Base-by-base conservation (phyloP, 2,797 vertebrate genomes). In the Chanos chanos region DNA sequence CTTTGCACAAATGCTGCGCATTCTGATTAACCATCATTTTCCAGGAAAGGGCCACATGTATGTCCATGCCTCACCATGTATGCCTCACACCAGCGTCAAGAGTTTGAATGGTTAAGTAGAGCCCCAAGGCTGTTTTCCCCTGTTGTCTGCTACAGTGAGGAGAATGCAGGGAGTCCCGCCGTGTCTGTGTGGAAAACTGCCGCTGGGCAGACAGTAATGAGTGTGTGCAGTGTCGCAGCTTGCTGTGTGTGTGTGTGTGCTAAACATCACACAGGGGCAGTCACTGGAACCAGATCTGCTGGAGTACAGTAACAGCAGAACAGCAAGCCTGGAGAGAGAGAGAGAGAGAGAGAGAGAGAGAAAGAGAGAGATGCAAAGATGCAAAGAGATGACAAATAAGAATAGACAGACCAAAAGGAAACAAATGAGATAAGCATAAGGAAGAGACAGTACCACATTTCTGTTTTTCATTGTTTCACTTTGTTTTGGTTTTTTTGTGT, bases 201-300 rank as follows among this genome's bases (percentile, higher is more conserved):
- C 15, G n/a, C 19, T 39, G 24, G 13, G 50, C 19, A 12, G 37
- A 16, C 8, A 12, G 53, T 53, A 58, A 58, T 47, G 55, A 47
- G 55, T 22, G 41, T 6, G 30, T 44, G 34, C 15, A 22, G 43
- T 3, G 19, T 34, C 22, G 3, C 41, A 25, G 21, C 56, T 10
- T 21, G 18, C 39, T 10, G 39, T 8, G 18, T 39, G 18, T 22
- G 40, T 36, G 18, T 40, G 40, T 40, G 15, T 22, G 40, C 40
- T 43, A 12, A 22, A 6, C 18, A n/a, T n/a, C n/a, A 12, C 10
- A n/a, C 41, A n/a, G n/a, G 21, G 44, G 24, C 21, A 22, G 22
- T 25, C 41, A 44, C 22, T 25, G 45, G 10, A 21, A 10, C 40
- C 18, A 43, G 45, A 43, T 21, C 8, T 12, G 18, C 40, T 45